Evolutionary conservation across 2,797 vertebrate species (phyloP).

Genomic region (Micrastur ruficollis): DNA sequence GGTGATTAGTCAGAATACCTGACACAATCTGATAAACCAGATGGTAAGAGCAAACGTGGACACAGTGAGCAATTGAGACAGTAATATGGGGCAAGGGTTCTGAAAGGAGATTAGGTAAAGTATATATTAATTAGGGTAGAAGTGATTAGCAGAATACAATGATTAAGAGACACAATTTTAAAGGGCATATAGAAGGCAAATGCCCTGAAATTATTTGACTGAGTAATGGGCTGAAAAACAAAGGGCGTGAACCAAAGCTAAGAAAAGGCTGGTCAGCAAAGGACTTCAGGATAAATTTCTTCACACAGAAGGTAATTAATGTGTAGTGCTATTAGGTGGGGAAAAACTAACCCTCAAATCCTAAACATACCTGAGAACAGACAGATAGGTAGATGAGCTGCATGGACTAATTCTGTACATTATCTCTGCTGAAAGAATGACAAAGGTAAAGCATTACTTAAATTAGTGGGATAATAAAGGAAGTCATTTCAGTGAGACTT

Average conservation of each 20-base stretch:
- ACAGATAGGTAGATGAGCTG: not conserved
- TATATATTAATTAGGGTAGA: conserved; percentile 9
- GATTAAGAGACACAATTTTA: conserved; percentile 26
- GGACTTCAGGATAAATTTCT: conserved; percentile 40
- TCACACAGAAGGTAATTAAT: conserved; percentile 25
- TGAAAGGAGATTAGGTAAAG: not conserved
- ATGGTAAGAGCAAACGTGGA: not conserved
- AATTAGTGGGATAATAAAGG: not conserved
- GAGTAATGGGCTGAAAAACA: conserved; percentile 51
- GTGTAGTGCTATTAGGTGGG: not conserved
- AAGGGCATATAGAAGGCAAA: conserved; percentile 27
- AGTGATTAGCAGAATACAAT: not conserved
- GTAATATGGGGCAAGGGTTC: not conserved
- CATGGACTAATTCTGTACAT: not conserved
- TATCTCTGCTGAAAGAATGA: not conserved
- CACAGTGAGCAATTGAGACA: not conserved
- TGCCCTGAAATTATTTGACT: not conserved
- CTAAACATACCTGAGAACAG: not conserved
- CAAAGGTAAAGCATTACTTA: not conserved
- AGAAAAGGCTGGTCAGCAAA: conserved; percentile 28
- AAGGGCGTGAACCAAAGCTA: conserved; percentile 32
- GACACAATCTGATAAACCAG: conserved; percentile 9
- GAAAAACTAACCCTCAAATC: not conserved
- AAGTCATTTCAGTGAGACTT: not conserved
- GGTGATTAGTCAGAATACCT: not conserved